These are phyloP conservation scores for Watsonalla binaria DNA, from an alignment of 2,888 invertebrate genomes.

Conservation along the genomic window DNA sequence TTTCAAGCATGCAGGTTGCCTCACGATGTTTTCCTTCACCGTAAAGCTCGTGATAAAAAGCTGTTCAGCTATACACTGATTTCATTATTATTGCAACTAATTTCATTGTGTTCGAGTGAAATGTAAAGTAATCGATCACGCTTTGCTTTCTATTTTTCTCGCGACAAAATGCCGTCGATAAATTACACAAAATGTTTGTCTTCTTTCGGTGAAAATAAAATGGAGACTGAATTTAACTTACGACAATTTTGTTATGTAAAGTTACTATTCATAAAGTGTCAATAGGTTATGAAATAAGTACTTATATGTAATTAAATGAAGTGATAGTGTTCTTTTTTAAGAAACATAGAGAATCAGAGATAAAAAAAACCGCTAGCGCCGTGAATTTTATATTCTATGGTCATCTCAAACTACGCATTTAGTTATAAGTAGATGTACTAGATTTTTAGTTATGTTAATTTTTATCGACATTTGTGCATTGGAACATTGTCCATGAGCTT, in stretches of 20 bases:
- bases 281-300: background rate
- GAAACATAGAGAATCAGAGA: no score
- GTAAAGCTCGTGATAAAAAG: background rate
- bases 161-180: slow-evolving; percentile 8
- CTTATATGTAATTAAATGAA: no score
- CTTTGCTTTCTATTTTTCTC: slow-evolving; percentile 59
- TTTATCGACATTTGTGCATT: no score
- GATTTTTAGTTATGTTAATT: no score
- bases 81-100: slow-evolving; percentile 25
- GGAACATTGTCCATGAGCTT: no score
- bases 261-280: slow-evolving; percentile 1
- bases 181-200: background rate
- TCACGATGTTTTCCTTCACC: no score
- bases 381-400: no score
- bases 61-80: slow-evolving; percentile 6
- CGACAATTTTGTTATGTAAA: background rate
- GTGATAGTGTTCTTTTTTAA: no score
- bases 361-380: no score
- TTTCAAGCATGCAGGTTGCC: no score
- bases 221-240: background rate
- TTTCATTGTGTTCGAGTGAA: slow-evolving; percentile 56
- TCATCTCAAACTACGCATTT: no score
- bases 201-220: background rate
- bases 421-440: no score
- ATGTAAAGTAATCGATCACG: slow-evolving; percentile 58